A percentile compares a stretch with the other conserved stretches of the same genome.
These are phyloP conservation scores for Laterallus jamaicensis DNA, from an alignment of 2,113 vertebrate species.

Conservation along the genomic window DNA sequence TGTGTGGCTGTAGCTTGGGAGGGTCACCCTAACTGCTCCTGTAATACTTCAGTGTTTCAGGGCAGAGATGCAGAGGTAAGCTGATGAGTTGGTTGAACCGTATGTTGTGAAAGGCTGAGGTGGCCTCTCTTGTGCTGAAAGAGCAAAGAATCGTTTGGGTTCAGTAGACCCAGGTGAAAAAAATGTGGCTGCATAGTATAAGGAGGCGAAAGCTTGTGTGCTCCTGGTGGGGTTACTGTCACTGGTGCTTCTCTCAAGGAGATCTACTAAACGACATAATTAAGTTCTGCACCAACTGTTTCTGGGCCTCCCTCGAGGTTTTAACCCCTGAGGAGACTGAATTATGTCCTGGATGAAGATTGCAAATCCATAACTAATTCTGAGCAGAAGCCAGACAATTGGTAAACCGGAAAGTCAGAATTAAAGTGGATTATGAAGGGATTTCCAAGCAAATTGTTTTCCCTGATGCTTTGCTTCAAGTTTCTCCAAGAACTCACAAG, in stretches of 20 bases:
- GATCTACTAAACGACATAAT: not conserved
- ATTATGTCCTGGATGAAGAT: not conserved
- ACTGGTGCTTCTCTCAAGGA: not conserved
- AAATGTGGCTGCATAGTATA: fast-evolving
- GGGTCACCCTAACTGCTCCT: fast-evolving
- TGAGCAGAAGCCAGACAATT: not conserved
- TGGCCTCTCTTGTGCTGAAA: not conserved
- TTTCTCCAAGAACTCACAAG: not conserved
- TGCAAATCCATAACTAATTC: not conserved
- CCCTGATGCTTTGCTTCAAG: not conserved
- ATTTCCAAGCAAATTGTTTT: constrained; percentile 8
- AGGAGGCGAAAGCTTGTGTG: fast-evolving
- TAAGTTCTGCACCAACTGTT: not conserved
- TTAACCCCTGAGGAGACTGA: not conserved
- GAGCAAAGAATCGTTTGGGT: not conserved
- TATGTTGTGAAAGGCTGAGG: not conserved
- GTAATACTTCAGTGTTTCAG: not conserved
- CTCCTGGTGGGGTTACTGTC: not conserved
- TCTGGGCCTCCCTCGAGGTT: not conserved
- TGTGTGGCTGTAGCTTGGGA: not conserved
- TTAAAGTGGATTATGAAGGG: not conserved
- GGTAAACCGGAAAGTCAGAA: not conserved
- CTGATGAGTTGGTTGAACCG: not conserved
- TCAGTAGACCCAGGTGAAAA: not conserved
- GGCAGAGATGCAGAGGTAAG: not conserved